Evolutionary conservation across 2,113 vertebrate species (phyloP), one percentile per base, ranked within the genome.

Genomic region (Ceyx cyanopectus): DNA sequence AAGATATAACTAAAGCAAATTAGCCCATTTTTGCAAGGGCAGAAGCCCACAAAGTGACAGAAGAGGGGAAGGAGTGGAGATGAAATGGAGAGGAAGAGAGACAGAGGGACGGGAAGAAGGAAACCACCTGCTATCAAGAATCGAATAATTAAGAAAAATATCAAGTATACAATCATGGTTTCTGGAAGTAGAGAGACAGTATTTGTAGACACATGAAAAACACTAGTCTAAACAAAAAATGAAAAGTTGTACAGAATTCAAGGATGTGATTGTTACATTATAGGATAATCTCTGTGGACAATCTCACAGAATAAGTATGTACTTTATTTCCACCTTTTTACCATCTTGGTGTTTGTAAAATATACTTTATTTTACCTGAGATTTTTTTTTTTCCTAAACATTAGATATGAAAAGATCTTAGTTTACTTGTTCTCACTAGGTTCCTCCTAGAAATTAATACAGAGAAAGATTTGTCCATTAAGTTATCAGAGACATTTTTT

Each of bases 1-100:
- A 8, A 90, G 50, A 85, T 69, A 20, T 77, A n/a, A 90, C 74
- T 92, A 79, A 82, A 91, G 48, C 17, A 85, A 82, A 58, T 90
- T 61, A 61, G 53, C 58, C 8, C 40, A 32, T 58, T 75, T 89
- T 92, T 87, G 29, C 43, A 60, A 63, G 43, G 27, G 37, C 41
- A 60, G 48, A 82, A 87, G 40, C 45, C 54, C 54, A 79, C 75
- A 76, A 26, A 27, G 8, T 85, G 62, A 66, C 54, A 85, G 21
- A 13, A 81, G 30, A 80, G 11, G 37, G 5, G 9, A 23, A 74
- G 20, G 11, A 81, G 48, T 81, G 1, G 13, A 72, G 60, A 41
- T 18, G 9, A 87, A 75, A 61, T 37, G 14, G 54, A 68, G 22
- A 80, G 16, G 8, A 70, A 81, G 16, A 87, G n/a, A 74, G 7